These are phyloP conservation scores for Gymnocephalus cernua DNA, from an alignment of 2,113 vertebrate genomes.

Conservation along the genomic window DNA sequence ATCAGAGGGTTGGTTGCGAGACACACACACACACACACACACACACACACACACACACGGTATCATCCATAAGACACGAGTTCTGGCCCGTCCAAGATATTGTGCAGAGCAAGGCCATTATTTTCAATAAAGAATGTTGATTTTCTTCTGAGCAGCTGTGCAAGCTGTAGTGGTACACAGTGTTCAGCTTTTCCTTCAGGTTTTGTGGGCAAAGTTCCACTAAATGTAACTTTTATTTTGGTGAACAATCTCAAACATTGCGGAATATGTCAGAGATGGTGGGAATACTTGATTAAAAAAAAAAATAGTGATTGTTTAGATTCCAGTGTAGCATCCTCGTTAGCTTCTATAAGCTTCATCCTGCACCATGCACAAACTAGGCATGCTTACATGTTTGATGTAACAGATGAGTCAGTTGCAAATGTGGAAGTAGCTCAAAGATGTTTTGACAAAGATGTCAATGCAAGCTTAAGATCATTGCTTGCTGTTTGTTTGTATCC, in stretches of 20 bases:
- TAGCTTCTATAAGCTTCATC: neutral
- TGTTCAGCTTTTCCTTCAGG: neutral
- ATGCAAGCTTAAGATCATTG: neutral
- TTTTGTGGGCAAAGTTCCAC: neutral
- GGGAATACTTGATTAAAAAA: too few relatives aligned
- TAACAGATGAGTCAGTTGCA: neutral
- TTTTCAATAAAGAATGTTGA: neutral
- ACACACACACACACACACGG: too few relatives aligned
- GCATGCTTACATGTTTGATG: neutral
- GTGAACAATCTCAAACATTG: neutral
- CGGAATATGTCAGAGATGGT: neutral
- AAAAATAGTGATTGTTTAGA: neutral
- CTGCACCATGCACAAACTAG: neutral
- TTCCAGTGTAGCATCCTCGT: neutral
- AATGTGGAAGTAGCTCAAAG: neutral
- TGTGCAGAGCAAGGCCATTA: neutral
- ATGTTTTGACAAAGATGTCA: neutral
- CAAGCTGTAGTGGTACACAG: neutral
- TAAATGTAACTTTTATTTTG: neutral
- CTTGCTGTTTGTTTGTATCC: neutral
- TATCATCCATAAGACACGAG: constrained; percentile 58
- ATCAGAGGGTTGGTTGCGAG: neutral
- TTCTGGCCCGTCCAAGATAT: neutral
- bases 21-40: neutral
- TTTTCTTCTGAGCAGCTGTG: neutral